Conservation (phyloP, 2,797 vertebrate species). For the Propithecus perrieri region DNA sequence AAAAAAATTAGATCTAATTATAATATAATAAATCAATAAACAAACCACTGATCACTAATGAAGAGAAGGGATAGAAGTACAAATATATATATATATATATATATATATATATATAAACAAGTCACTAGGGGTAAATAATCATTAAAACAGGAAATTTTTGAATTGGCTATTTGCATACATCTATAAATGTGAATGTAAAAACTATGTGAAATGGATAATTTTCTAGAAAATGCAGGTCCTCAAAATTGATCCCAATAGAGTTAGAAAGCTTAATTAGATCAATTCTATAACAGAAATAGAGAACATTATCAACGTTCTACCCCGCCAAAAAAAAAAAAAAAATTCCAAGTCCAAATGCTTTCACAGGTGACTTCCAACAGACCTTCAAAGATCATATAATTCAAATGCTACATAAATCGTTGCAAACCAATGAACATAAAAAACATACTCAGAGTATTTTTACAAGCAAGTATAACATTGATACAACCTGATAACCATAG, state of each 20-base stretch:
- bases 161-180: neutral
- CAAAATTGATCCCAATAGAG: neutral
- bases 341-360: neutral
- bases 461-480: neutral
- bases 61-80: neutral
- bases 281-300: neutral
- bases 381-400: neutral
- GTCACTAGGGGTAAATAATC: neutral
- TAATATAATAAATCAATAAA: neutral
- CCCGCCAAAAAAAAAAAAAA: neutral
- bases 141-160: neutral
- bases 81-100: neutral
- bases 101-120: neutral
- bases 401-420: neutral
- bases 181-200: neutral
- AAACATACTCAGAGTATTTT: neutral
- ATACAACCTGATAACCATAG: neutral
- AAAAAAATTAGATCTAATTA: neutral
- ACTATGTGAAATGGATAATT: neutral
- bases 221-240: neutral
- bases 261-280: no score
- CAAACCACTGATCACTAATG: neutral
- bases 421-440: neutral
- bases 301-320: neutral
- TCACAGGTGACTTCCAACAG: neutral